Base-by-base conservation (phyloP, 2,113 vertebrate species). In the Oryzias celebensis region DNA sequence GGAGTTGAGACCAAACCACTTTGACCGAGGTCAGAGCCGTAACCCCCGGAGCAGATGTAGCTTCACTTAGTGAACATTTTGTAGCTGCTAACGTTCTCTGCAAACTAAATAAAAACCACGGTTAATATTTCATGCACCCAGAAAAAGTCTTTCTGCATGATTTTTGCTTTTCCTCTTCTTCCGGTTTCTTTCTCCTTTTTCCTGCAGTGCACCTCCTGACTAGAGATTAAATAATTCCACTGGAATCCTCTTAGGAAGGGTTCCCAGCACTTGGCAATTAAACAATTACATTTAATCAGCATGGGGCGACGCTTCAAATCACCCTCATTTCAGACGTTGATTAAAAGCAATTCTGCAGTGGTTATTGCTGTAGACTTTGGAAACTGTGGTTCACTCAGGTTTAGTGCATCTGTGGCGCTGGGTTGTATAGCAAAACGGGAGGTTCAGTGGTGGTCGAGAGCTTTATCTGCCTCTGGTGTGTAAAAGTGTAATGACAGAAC, bases 271-370 rank as follows among this genome's bases (percentile, higher is more conserved):
- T 89, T 88, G 85, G 87, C 89, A 90, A 90, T 91, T 91, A 91
- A 90, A 91, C 85, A 91, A 91, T 92, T 91, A 90, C 83, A 89
- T 89, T 90, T 90, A 89, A 91, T 91, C 90, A 92, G 90, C 85
- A 88, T 87, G 87, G 88, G 89, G 91, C 87, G 76, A 88, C 84
- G 88, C 86, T 85, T 90, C 84, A 83, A 90, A 88, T 90, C 88
- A 90, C 88, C 87, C 86, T 89, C 88, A 89, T 91, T 90, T 90
- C 87, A 89, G 88, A 88, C 85, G 80, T 88, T 90, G 88, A 92
- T 91, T 91, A 91, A 89, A 90, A 88, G 86, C 86, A 90, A 88
- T 88, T 90, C 87, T 90, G 88, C 87, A 88, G 90, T 89, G 89
- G 87, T 87, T 87, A 89, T 90, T 85, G 84, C 82, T 58, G 84